Percentiles rank a stretch among this genome's conserved stretches.
phyloP scores from a whole-genome alignment of 2,888 invertebrate genomes.

The Sarcophaga caerulescens region DNA sequence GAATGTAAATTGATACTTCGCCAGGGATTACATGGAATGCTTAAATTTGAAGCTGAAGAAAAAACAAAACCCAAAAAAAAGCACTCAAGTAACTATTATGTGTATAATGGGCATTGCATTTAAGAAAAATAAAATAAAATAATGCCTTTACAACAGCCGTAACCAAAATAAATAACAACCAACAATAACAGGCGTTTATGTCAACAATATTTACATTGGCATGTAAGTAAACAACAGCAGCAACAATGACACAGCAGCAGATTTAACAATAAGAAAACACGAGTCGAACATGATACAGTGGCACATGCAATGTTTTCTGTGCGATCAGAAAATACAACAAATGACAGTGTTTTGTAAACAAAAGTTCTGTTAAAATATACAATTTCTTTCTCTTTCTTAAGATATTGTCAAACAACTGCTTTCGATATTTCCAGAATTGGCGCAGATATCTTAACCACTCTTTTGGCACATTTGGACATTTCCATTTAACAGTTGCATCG shows the following conservation, averaged over 20 bases:
- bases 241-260: conserved; percentile 21
- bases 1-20: conserved; percentile 36
- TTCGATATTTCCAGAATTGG: no score
- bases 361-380: no score
- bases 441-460: no score
- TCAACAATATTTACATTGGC: conserved; percentile 52
- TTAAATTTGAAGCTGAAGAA: not conserved
- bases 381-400: no score
- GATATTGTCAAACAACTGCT: no score
- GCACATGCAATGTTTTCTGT: not conserved
- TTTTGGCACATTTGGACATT: no score
- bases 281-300: conserved; percentile 19
- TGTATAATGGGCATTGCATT: not conserved
- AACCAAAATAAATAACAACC: not conserved
- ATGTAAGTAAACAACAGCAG: conserved; percentile 50
- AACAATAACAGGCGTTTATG: conserved; percentile 55
- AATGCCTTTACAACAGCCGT: not conserved
- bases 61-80: not conserved
- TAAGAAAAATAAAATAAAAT: not conserved
- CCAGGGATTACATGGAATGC: conserved; percentile 23
- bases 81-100: not conserved
- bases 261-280: not conserved
- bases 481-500: no score
- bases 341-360: no score
- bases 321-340: no score